Percentiles rank a stretch among this genome's conserved stretches.
These are phyloP conservation scores for Lethenteron camtschaticum DNA, from an alignment of 2,113 vertebrate species.

Conservation along the genomic window DNA sequence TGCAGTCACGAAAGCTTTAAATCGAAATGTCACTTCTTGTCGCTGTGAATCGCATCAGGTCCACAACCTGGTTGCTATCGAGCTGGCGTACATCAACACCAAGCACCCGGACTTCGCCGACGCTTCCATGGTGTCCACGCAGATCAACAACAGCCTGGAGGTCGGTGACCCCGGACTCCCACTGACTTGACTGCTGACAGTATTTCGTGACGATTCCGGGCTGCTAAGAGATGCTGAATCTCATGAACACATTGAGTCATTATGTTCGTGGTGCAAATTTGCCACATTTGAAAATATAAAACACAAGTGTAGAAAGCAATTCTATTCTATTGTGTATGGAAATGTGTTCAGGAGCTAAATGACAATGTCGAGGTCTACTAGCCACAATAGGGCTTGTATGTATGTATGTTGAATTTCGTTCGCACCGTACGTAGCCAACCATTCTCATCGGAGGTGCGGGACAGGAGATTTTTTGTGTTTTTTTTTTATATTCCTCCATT, in stretches of 20 bases:
- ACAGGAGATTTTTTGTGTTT: too few species aligned
- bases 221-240: not conserved
- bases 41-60: constrained; percentile 27
- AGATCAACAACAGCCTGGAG: constrained; percentile 91
- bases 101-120: constrained; percentile 98
- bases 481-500: too few species aligned
- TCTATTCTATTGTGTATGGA: too few species aligned
- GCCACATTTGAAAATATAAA: not conserved
- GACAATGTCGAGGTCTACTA: too few species aligned
- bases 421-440: too few species aligned
- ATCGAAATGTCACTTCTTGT: too few species aligned
- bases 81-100: constrained; percentile 93
- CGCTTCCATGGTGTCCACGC: constrained; percentile 42
- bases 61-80: constrained; percentile 91
- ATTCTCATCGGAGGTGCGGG: too few species aligned
- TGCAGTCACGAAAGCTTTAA: too few species aligned
- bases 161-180: constrained; percentile 17
- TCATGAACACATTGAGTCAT: not conserved
- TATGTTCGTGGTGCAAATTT: not conserved
- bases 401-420: too few species aligned
- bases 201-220: not conserved
- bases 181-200: not conserved
- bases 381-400: too few species aligned
- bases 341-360: too few species aligned
- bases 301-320: not conserved